These are phyloP conservation scores for Sinohyriopsis cumingii DNA, from an alignment of 2,888 invertebrate genomes.

Conservation along the genomic window DNA sequence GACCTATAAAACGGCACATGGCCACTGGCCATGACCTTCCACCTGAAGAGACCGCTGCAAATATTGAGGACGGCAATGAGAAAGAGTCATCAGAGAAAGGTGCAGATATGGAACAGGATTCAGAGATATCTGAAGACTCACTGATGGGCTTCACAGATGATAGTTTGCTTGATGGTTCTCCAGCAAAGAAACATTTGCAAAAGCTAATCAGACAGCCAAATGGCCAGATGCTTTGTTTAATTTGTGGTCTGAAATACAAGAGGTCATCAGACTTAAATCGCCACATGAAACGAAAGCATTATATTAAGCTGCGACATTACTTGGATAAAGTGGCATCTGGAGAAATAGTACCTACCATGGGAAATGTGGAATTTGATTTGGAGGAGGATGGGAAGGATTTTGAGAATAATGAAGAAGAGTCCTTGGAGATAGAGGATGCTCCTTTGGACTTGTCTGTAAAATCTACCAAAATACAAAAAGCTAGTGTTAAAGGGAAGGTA, in stretches of 20 bases:
- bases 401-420: slow-evolving; percentile 17
- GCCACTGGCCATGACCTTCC: slow-evolving; percentile 50
- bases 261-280: slow-evolving; percentile 66
- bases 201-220: slow-evolving; percentile 21
- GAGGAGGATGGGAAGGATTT: slow-evolving; percentile 12
- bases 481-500: slow-evolving; percentile 19
- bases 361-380: too few relatives aligned
- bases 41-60: slow-evolving; percentile 10
- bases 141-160: too few relatives aligned
- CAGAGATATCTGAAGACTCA: too few relatives aligned
- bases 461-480: background rate
- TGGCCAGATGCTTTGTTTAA: slow-evolving; percentile 41
- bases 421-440: slow-evolving; percentile 9
- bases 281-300: slow-evolving; percentile 68
- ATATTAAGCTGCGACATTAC: slow-evolving; percentile 52
- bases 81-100: background rate
- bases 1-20: slow-evolving; percentile 63
- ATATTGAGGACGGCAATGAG: background rate
- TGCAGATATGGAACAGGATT: background rate
- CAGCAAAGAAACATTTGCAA: too few relatives aligned
- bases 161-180: too few relatives aligned
- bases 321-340: slow-evolving; percentile 20
- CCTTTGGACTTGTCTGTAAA: slow-evolving; percentile 35
- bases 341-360: background rate
- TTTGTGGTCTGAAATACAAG: slow-evolving; percentile 58